phyloP scores from a whole-genome alignment of 2,113 vertebrate genomes.

The Murina feae region DNA sequence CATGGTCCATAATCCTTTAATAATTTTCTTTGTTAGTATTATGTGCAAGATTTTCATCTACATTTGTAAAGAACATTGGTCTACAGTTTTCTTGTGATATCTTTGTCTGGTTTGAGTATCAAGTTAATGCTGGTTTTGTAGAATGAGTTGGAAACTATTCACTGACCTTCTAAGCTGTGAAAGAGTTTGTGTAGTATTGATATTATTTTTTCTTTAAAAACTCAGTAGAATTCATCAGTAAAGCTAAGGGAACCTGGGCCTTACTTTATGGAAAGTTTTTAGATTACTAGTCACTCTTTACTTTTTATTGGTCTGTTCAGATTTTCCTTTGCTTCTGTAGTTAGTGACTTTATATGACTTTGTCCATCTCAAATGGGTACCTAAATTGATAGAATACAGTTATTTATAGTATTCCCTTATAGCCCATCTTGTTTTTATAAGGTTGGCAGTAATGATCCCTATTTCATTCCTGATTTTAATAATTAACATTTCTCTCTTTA shows the following conservation, averaged over 20 bases:
- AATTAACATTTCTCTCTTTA: background rate
- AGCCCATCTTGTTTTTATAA: background rate
- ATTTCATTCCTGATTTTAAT: background rate
- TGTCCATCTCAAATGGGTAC: background rate
- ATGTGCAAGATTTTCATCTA: background rate
- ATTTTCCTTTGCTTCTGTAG: background rate
- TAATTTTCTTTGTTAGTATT: background rate
- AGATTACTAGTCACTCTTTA: background rate
- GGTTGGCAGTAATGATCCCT: background rate
- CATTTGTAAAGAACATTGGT: background rate
- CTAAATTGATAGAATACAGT: background rate
- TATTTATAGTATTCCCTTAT: background rate
- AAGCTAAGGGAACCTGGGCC: background rate
- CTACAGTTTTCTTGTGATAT: background rate
- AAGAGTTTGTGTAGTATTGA: background rate
- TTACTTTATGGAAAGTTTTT: background rate
- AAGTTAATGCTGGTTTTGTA: background rate
- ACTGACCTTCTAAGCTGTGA: background rate
- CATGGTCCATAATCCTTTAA: background rate
- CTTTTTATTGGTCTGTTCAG: background rate
- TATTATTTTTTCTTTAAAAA: background rate
- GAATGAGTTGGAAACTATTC: background rate
- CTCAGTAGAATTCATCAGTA: background rate
- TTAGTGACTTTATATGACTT: background rate
- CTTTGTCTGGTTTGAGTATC: background rate